Evolutionary conservation across 2,113 vertebrate species (phyloP).

Genomic region (Pollimyrus isidori): DNA sequence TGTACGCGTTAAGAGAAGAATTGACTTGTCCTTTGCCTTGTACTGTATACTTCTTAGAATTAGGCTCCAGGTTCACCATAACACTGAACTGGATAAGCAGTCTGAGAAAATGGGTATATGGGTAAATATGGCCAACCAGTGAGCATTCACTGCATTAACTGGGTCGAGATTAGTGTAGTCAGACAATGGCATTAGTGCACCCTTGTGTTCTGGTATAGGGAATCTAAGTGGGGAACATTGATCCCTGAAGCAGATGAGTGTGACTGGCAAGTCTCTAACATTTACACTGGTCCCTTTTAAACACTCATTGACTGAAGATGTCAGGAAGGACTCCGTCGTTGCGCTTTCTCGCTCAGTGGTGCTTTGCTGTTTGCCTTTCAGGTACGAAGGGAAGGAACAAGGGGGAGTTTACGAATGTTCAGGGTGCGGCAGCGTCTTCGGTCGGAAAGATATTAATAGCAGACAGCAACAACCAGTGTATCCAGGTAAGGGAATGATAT

Average conservation of each 20-base stretch:
- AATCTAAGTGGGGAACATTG: background rate
- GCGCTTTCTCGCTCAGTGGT: background rate
- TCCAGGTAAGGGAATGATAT: constrained; percentile 70
- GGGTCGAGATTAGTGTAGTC: background rate
- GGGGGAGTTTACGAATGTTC: constrained; percentile 96
- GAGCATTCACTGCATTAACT: background rate
- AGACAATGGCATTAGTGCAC: background rate
- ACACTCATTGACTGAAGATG: background rate
- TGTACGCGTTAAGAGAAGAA: background rate
- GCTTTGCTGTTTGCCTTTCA: constrained; percentile 39
- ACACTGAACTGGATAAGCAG: background rate
- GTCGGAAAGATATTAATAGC: constrained; percentile 88
- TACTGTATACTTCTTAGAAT: background rate
- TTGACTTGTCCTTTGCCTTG: background rate
- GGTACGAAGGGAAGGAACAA: constrained; percentile 98
- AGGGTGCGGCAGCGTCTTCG: constrained; percentile 86
- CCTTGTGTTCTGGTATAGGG: background rate
- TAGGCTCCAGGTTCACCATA: background rate
- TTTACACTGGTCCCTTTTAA: background rate
- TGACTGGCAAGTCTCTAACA: background rate
- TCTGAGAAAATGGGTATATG: background rate
- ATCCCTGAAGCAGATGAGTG: background rate
- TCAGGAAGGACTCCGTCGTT: background rate
- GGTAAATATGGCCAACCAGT: background rate
- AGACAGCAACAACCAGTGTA: constrained; percentile 98